These are phyloP conservation scores for Gila orcuttii DNA, from an alignment of 2,113 vertebrate genomes.

Conservation along the genomic window DNA sequence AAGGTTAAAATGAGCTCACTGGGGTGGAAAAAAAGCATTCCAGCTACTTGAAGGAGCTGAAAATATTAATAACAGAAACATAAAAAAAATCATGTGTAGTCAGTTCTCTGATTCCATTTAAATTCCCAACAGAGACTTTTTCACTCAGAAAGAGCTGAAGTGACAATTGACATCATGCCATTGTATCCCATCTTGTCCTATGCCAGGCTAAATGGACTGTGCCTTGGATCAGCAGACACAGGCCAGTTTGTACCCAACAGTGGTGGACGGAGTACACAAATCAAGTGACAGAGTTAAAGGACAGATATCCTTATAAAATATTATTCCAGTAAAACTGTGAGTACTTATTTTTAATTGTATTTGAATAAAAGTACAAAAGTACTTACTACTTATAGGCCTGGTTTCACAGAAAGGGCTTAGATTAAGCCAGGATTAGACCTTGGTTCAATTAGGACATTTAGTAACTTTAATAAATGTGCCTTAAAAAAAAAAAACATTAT, in stretches of 20 bases:
- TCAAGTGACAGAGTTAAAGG: too few relatives aligned
- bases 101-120: slow-evolving; percentile 19
- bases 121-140: neutral
- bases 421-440: too few relatives aligned
- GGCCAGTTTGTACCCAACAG: neutral
- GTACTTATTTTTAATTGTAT: too few relatives aligned
- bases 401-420: too few relatives aligned
- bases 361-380: too few relatives aligned
- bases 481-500: too few relatives aligned
- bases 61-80: slow-evolving; percentile 24
- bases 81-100: slow-evolving; percentile 7
- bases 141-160: slow-evolving; percentile 7
- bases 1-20: slow-evolving; percentile 45
- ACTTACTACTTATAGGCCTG: too few relatives aligned
- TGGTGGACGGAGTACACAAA: too few relatives aligned
- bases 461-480: too few relatives aligned
- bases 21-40: slow-evolving; percentile 25
- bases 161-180: neutral
- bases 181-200: neutral
- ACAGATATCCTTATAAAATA: too few relatives aligned
- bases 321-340: too few relatives aligned
- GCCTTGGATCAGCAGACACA: neutral
- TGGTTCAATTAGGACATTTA: too few relatives aligned
- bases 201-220: neutral
- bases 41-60: slow-evolving; percentile 24